Percentiles rank a stretch among this genome's conserved stretches.
Evolutionary conservation across 2,113 vertebrate genomes (phyloP).

Genomic region (Sciurus niger): DNA sequence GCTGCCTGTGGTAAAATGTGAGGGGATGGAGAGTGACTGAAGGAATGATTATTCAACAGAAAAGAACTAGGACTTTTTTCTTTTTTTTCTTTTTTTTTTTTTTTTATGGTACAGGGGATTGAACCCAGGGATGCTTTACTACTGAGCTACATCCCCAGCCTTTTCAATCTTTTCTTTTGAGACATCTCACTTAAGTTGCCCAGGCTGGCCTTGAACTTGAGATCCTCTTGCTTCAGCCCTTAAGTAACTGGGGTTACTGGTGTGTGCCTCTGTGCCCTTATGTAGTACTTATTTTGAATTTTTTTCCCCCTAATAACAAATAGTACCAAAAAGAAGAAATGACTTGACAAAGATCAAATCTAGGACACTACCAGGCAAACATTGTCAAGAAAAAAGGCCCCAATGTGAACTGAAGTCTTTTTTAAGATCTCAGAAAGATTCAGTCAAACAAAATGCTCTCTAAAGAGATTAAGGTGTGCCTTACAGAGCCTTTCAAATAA

Average conservation of each 20-base stretch:
- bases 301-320: neutral
- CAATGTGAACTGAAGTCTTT: neutral
- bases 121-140: too few relatives aligned
- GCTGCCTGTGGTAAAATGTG: neutral
- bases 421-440: neutral
- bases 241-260: too few relatives aligned
- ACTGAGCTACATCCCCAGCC: too few relatives aligned
- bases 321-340: neutral
- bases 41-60: neutral
- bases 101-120: too few relatives aligned
- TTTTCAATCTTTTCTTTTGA: too few relatives aligned
- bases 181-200: too few relatives aligned
- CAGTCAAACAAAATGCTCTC: neutral
- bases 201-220: too few relatives aligned
- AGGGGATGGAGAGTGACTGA: neutral
- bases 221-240: too few relatives aligned
- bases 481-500: neutral
- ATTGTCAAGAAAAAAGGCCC: neutral
- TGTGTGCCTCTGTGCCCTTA: too few relatives aligned
- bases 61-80: neutral
- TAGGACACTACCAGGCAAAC: neutral
- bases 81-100: too few relatives aligned
- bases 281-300: neutral
- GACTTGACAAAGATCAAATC: neutral
- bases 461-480: neutral